These are phyloP conservation scores for Todiramphus chloris DNA, from an alignment of 2,113 vertebrate species.

Conservation along the genomic window DNA sequence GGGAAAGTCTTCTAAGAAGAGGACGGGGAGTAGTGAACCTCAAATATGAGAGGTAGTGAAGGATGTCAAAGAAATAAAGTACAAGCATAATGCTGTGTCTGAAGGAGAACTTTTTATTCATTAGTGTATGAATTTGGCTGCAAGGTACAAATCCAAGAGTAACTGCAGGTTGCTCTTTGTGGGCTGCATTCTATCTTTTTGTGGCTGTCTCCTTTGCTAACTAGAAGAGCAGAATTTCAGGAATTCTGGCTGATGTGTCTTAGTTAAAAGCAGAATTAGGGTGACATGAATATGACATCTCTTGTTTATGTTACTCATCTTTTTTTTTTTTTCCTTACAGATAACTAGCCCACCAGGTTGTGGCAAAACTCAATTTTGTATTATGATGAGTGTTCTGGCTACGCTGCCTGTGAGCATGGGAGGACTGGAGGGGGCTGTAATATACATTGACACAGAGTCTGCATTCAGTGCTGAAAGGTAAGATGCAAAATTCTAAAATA, in stretches of 20 bases:
- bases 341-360: conserved; percentile 86
- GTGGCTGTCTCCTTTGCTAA: background rate
- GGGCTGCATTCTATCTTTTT: background rate
- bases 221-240: background rate
- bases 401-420: conserved; percentile 80
- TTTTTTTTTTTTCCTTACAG: conserved; percentile 58
- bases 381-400: conserved; percentile 84
- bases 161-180: background rate
- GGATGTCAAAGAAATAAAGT: background rate
- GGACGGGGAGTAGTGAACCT: background rate
- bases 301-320: background rate
- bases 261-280: background rate
- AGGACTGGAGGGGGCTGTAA: conserved; percentile 79
- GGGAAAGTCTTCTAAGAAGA: background rate
- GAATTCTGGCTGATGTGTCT: background rate
- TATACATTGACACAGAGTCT: conserved; percentile 85
- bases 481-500: background rate
- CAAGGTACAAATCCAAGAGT: background rate
- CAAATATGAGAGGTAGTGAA: background rate
- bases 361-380: conserved; percentile 88
- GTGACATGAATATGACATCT: background rate
- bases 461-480: conserved; percentile 88
- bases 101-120: background rate
- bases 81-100: background rate
- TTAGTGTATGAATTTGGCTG: background rate